phyloP scores from a whole-genome alignment of 2,113 vertebrate genomes.

The Trichechus manatus region DNA sequence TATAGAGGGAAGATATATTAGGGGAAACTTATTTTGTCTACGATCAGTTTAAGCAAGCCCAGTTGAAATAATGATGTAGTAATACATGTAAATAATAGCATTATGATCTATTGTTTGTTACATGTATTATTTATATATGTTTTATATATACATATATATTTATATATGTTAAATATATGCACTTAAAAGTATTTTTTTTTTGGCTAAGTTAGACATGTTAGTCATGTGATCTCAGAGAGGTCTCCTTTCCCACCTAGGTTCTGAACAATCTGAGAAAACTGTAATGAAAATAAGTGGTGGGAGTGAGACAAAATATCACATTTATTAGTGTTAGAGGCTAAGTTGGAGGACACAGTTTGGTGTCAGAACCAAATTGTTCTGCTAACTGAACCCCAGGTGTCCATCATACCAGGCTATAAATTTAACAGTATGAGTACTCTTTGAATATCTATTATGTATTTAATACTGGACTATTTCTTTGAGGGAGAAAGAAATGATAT shows the following conservation, averaged over 20 bases:
- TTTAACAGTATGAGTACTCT: too few species aligned
- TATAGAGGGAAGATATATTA: neutral
- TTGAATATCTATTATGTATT: too few species aligned
- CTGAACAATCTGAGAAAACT: neutral
- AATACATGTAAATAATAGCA: neutral
- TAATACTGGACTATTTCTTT: too few species aligned
- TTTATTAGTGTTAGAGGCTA: neutral
- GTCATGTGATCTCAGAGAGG: neutral
- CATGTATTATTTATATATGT: neutral
- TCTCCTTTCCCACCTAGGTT: neutral
- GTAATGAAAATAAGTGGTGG: neutral
- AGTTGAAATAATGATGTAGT: neutral
- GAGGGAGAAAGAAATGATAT: too few species aligned
- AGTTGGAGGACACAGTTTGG: neutral
- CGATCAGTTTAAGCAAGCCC: neutral
- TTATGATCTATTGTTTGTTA: neutral
- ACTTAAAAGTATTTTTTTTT: neutral
- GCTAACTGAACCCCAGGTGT: neutral
- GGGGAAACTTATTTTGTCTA: neutral
- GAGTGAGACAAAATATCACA: neutral
- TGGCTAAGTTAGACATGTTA: too few species aligned
- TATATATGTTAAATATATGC: too few species aligned
- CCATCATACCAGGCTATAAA: neutral
- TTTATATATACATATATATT: neutral
- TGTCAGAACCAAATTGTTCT: neutral